Percentiles rank a stretch among this genome's conserved stretches.
Evolutionary conservation across 2,113 vertebrate species (phyloP).

Genomic region (Pseudopipra pipra): DNA sequence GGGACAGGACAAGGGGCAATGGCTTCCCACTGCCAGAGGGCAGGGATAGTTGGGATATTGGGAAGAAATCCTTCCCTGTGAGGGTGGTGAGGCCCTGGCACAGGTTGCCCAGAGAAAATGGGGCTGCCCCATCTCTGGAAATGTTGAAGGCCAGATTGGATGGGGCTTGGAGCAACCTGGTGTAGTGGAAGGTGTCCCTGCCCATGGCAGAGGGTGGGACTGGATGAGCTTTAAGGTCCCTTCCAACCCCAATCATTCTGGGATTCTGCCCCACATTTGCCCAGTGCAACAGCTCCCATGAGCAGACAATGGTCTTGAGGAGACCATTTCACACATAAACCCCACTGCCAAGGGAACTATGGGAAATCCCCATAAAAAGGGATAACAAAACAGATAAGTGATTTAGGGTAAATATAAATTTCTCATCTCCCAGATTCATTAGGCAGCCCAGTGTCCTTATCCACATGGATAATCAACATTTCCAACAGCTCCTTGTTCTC

Average conservation of each 20-base stretch:
- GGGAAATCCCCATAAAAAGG: neutral
- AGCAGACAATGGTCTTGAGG: neutral
- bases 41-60: neutral
- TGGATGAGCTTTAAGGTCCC: neutral
- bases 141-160: neutral
- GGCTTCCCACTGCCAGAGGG: neutral
- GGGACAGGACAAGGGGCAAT: neutral
- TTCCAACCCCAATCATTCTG: too few species aligned
- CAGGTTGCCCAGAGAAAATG: neutral
- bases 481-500: neutral
- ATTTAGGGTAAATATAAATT: neutral
- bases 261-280: neutral
- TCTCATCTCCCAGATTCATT: neutral
- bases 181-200: neutral
- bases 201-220: neutral
- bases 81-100: neutral
- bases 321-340: rapidly evolving
- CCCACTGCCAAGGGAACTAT: neutral
- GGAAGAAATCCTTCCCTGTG: neutral
- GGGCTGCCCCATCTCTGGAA: neutral
- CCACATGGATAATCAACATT: neutral
- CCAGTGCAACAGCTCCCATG: rapidly evolving
- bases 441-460: neutral
- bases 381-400: neutral
- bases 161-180: neutral